These are phyloP conservation scores for Eupithecia centaureata DNA, from an alignment of 2,888 invertebrate species.

Conservation along the genomic window DNA sequence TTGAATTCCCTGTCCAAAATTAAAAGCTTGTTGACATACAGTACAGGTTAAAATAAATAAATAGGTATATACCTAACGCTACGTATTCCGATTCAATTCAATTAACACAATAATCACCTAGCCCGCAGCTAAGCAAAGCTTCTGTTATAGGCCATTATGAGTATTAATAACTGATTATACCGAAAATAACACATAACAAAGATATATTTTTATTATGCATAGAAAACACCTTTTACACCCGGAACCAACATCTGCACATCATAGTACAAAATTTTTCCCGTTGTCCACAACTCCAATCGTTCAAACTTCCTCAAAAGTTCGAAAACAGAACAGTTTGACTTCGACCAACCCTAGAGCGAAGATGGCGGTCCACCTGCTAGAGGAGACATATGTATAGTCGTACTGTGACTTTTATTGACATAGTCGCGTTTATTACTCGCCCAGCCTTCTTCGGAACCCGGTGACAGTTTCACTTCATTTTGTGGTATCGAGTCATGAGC, in stretches of 20 bases:
- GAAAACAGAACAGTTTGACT: not conserved
- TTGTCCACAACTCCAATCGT: not conserved
- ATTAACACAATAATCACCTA: too few relatives aligned
- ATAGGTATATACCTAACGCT: too few relatives aligned
- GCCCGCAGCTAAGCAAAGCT: too few relatives aligned
- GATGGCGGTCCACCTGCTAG: conserved; percentile 64
- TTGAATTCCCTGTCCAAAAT: too few relatives aligned
- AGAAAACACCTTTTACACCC: not conserved
- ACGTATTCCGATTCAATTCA: too few relatives aligned
- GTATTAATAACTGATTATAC: too few relatives aligned
- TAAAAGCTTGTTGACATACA: too few relatives aligned
- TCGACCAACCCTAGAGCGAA: conserved; percentile 45
- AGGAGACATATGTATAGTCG: conserved; percentile 75
- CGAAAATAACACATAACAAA: too few relatives aligned
- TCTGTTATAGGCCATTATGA: too few relatives aligned
- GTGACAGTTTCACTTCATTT: conserved; percentile 56
- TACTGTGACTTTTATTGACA: conserved; percentile 77
- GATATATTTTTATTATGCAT: not conserved
- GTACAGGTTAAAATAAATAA: too few relatives aligned
- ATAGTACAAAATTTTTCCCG: not conserved
- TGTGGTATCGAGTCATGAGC: conserved; percentile 41
- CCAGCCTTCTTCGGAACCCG: conserved; percentile 56
- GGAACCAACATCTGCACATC: not conserved
- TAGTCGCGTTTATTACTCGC: conserved; percentile 72
- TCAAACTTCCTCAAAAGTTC: not conserved